These are phyloP conservation scores for Yasuhikotakia modesta DNA, from an alignment of 2,797 vertebrate genomes.

Conservation along the genomic window DNA sequence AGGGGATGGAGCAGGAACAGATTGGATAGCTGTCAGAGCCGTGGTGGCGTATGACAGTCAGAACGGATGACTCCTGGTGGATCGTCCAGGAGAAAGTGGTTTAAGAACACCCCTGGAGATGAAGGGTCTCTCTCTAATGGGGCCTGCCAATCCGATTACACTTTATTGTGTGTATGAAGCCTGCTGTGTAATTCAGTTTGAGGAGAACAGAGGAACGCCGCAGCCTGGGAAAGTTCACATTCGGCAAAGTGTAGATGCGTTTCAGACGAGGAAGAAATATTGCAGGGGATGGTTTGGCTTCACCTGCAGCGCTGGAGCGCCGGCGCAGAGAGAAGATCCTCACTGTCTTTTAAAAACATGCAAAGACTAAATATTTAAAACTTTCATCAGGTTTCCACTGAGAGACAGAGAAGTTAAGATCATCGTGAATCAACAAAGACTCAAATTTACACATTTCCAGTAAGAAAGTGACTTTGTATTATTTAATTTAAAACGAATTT, in stretches of 20 bases:
- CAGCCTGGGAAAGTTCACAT: slow-evolving; percentile 77
- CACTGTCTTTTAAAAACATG: no score
- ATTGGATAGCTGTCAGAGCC: slow-evolving; percentile 63
- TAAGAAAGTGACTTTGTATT: no score
- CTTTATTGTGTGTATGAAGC: slow-evolving; percentile 80
- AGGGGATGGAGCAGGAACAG: slow-evolving; percentile 50
- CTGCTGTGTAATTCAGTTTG: slow-evolving; percentile 79
- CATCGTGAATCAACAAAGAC: no score
- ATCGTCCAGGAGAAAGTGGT: slow-evolving; percentile 73
- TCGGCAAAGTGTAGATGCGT: slow-evolving; percentile 72
- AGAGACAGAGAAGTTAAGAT: no score
- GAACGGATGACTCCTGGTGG: slow-evolving; percentile 68
- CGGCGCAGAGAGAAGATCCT: not conserved
- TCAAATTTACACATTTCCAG: no score
- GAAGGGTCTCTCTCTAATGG: slow-evolving; percentile 75
- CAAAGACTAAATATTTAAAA: no score
- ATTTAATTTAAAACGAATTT: not conserved
- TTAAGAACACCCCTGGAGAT: slow-evolving; percentile 73
- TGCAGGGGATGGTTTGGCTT: slow-evolving; percentile 37
- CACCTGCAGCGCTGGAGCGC: slow-evolving; percentile 7
- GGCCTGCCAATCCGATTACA: slow-evolving; percentile 72
- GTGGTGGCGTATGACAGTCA: slow-evolving; percentile 59
- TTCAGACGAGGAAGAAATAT: slow-evolving; percentile 55
- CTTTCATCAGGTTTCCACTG: no score
- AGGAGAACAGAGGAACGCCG: slow-evolving; percentile 72